Evolutionary conservation across 2,797 vertebrate genomes (phyloP).

Genomic region (Sebastes melanostomus): DNA sequence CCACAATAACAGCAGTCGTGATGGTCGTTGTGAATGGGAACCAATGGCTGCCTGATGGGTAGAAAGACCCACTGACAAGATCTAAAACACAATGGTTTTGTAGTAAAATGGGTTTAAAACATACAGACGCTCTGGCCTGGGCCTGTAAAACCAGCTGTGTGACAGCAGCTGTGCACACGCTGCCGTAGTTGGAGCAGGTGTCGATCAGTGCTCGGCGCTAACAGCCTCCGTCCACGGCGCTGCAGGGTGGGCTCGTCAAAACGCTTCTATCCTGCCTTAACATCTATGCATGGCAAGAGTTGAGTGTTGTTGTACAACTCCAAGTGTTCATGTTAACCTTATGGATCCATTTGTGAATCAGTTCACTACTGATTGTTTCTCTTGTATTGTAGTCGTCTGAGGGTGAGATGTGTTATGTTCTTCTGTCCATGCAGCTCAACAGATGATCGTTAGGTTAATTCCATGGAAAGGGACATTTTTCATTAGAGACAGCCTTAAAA

Average conservation of each 20-base stretch:
- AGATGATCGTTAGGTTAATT: not conserved
- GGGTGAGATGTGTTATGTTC: not conserved
- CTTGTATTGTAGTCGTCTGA: not conserved
- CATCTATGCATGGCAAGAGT: constrained; percentile 54
- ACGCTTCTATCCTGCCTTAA: constrained; percentile 28
- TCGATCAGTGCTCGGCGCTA: not conserved
- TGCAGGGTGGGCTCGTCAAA: not conserved
- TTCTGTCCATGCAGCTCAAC: constrained; percentile 13
- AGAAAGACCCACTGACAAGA: not conserved
- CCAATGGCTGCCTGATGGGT: not conserved
- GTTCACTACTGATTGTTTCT: not conserved
- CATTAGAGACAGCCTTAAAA: not conserved
- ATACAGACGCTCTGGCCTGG: not conserved
- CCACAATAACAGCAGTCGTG: not conserved
- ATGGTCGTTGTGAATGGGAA: not conserved
- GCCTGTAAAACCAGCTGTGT: not conserved
- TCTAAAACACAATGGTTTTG: not conserved
- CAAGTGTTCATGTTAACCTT: not conserved
- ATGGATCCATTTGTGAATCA: not conserved
- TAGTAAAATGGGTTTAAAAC: not conserved
- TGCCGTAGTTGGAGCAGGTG: not conserved
- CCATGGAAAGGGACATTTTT: constrained; percentile 10
- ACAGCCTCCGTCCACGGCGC: not conserved
- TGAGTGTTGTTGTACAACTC: constrained; percentile 33
- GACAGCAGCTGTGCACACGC: not conserved